Percentiles rank a stretch among this genome's conserved stretches.
Conservation (phyloP, 2,888 invertebrate species). For the Nomada fucata region DNA sequence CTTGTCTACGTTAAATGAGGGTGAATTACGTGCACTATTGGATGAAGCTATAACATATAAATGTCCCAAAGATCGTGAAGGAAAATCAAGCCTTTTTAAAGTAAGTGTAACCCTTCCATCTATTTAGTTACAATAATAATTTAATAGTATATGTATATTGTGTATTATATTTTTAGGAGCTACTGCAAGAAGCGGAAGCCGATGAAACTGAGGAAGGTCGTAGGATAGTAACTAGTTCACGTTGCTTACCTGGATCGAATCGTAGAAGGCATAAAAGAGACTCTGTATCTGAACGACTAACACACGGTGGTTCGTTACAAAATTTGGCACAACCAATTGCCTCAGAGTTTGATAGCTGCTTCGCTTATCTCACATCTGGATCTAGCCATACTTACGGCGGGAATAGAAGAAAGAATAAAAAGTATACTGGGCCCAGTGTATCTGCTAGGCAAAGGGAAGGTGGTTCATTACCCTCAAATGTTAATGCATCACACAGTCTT, state of each 20-base stretch:
- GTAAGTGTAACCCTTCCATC: conserved; percentile 83
- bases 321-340: conserved; percentile 85
- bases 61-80: conserved; percentile 93
- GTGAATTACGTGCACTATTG: conserved; percentile 90
- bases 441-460: conserved; percentile 87
- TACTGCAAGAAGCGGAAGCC: conserved; percentile 91
- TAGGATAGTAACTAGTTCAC: conserved; percentile 81
- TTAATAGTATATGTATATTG: neutral
- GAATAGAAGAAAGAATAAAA: conserved; percentile 78
- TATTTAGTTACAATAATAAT: neutral
- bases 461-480: conserved; percentile 87
- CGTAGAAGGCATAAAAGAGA: conserved; percentile 83
- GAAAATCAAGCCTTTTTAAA: conserved; percentile 93
- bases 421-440: conserved; percentile 81
- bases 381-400: conserved; percentile 81
- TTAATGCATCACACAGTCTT: conserved; percentile 84
- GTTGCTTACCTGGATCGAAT: conserved; percentile 81
- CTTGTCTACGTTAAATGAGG: conserved; percentile 88
- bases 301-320: conserved; percentile 86
- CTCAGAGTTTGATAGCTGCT: conserved; percentile 81
- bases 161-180: conserved; percentile 85
- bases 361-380: conserved; percentile 79
- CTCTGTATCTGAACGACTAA: conserved; percentile 85
- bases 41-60: conserved; percentile 94
- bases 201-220: conserved; percentile 87